phyloP scores from a whole-genome alignment of 2,113 vertebrate genomes.

The Anguilla rostrata region DNA sequence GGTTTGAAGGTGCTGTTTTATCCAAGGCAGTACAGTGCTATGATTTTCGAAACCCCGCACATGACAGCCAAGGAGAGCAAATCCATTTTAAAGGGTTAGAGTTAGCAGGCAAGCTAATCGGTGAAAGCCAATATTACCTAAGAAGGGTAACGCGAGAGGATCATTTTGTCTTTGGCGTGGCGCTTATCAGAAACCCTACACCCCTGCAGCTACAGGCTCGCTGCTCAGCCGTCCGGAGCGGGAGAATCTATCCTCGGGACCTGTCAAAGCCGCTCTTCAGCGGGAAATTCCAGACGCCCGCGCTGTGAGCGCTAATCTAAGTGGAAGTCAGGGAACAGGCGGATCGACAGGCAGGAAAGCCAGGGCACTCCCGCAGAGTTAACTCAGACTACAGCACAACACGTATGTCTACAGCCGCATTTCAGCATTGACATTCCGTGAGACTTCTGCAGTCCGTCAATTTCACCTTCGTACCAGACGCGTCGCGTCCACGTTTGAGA shows the following conservation, averaged over 20 bases:
- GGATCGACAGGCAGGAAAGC: not conserved
- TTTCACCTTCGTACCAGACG: slow-evolving; percentile 36
- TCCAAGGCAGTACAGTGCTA: no score
- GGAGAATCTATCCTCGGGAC: not conserved
- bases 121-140: not conserved
- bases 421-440: not conserved
- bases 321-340: not conserved
- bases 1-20: not conserved
- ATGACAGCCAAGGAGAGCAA: not conserved
- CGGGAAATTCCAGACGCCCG: not conserved
- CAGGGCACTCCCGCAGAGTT: not conserved
- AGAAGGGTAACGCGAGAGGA: not conserved
- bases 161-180: not conserved
- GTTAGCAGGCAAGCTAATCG: not conserved
- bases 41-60: not conserved
- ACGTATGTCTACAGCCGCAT: not conserved
- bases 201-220: not conserved
- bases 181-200: slow-evolving; percentile 6
- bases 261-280: not conserved
- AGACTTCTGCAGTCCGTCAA: slow-evolving; percentile 4
- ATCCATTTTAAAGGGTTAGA: not conserved
- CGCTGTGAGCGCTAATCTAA: not conserved
- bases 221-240: not conserved
- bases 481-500: slow-evolving; percentile 46
- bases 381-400: not conserved